Conservation (phyloP, 2,113 vertebrate species). For the Uria aalge region DNA sequence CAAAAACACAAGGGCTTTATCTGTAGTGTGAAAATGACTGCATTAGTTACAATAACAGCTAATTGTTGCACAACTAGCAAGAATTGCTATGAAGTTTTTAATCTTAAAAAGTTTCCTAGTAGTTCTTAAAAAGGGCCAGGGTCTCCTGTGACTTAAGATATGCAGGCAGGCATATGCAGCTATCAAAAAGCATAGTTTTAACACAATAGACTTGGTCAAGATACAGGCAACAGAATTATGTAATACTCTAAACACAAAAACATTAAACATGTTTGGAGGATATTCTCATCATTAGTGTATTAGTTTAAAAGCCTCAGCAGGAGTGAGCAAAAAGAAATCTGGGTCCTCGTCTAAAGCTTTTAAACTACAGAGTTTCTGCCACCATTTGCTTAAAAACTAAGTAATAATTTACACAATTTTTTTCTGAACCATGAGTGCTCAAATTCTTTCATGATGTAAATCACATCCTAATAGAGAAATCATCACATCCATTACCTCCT, state of each 20-base stretch:
- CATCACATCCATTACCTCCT: background rate
- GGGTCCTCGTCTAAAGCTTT: background rate
- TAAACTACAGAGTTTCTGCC: background rate
- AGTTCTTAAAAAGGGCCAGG: background rate
- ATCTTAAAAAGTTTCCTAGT: background rate
- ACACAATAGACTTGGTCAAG: background rate
- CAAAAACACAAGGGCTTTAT: fast-evolving
- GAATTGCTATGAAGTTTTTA: background rate
- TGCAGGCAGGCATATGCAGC: background rate
- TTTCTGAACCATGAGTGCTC: background rate
- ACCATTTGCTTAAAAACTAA: background rate
- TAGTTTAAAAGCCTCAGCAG: background rate
- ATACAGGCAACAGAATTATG: background rate
- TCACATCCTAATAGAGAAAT: background rate
- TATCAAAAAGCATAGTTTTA: background rate
- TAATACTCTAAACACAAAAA: background rate
- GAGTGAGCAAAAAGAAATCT: background rate
- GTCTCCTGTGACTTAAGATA: background rate
- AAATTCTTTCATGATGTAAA: background rate
- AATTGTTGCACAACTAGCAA: background rate
- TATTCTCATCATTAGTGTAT: background rate
- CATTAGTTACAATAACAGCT: background rate
- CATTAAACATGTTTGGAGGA: background rate
- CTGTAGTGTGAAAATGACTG: background rate
- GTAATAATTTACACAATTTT: background rate